Evolutionary conservation across 2,888 invertebrate genomes (phyloP).

Genomic region (Heliconius cydno): DNA sequence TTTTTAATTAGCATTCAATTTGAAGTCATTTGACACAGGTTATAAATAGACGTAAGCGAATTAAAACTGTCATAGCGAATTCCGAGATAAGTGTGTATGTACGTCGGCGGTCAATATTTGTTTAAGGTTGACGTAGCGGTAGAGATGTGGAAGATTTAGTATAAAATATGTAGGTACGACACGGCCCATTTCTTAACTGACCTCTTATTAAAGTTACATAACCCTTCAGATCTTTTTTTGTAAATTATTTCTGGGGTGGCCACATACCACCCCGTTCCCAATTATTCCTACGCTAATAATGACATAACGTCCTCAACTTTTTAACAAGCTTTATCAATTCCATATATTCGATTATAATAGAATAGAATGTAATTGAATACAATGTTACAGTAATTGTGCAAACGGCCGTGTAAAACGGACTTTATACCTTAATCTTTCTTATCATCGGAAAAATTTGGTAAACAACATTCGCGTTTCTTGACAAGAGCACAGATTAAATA

Average conservation of each 20-base stretch:
- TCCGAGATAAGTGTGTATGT: constrained; percentile 49
- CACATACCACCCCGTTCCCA: too few species aligned
- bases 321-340: constrained; percentile 12
- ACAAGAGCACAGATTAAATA: constrained; percentile 46
- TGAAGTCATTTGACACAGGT: constrained; percentile 53
- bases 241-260: too few species aligned
- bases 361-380: constrained; percentile 40
- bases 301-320: constrained; percentile 18
- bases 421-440: constrained; percentile 54
- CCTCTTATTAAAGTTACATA: constrained; percentile 20
- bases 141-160: constrained; percentile 78
- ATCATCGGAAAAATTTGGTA: constrained; percentile 49
- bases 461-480: constrained; percentile 49
- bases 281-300: too few species aligned
- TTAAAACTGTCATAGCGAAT: constrained; percentile 45
- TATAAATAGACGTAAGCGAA: constrained; percentile 52
- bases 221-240: too few species aligned
- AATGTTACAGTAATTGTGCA: constrained; percentile 36
- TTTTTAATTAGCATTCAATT: constrained; percentile 2
- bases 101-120: constrained; percentile 72
- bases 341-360: constrained; percentile 23
- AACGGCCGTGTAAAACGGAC: constrained; percentile 47
- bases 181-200: constrained; percentile 46
- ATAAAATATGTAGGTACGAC: constrained; percentile 57
- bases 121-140: constrained; percentile 63